Conservation (phyloP, 2,113 vertebrate species). For the Hemichromis elongatus region DNA sequence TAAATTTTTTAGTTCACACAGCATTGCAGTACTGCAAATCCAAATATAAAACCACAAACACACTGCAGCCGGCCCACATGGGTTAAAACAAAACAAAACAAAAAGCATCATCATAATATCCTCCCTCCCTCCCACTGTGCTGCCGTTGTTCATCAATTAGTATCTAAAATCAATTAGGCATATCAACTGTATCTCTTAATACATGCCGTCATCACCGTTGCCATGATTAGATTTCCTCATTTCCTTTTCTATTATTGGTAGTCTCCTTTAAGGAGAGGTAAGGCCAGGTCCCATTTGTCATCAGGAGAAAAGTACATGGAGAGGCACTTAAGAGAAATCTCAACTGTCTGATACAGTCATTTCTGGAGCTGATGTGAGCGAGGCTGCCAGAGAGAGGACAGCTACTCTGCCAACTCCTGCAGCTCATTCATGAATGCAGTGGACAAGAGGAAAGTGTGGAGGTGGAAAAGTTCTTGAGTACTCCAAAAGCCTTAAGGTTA, state of each 20-base stretch:
- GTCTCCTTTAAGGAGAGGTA: not conserved
- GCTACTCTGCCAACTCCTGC: not conserved
- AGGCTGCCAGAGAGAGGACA: not conserved
- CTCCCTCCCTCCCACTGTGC: not conserved
- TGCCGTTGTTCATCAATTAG: slow-evolving; percentile 1
- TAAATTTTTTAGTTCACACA: not conserved
- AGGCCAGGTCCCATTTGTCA: slow-evolving; percentile 34
- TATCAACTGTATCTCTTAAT: not conserved
- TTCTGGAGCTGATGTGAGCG: slow-evolving; percentile 7
- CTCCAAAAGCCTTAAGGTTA: slow-evolving; percentile 32
- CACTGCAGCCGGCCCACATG: not conserved
- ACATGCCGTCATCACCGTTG: slow-evolving; percentile 4
- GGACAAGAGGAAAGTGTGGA: not conserved
- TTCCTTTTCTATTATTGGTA: slow-evolving; percentile 18
- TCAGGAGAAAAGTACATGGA: slow-evolving; percentile 10
- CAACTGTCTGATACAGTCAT: slow-evolving; percentile 2
- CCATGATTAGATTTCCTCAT: slow-evolving; percentile 40
- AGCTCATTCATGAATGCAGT: slow-evolving; percentile 22
- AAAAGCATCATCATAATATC: not conserved
- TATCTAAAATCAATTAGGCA: slow-evolving; percentile 28
- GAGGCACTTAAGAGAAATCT: slow-evolving; percentile 37
- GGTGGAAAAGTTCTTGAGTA: slow-evolving; percentile 25
- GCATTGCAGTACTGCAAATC: not conserved
- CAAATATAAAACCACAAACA: not conserved
- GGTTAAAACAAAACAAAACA: not conserved